These are phyloP conservation scores for Phenacoccus solenopsis DNA, from an alignment of 1,140 invertebrate species.

Conservation along the genomic window DNA sequence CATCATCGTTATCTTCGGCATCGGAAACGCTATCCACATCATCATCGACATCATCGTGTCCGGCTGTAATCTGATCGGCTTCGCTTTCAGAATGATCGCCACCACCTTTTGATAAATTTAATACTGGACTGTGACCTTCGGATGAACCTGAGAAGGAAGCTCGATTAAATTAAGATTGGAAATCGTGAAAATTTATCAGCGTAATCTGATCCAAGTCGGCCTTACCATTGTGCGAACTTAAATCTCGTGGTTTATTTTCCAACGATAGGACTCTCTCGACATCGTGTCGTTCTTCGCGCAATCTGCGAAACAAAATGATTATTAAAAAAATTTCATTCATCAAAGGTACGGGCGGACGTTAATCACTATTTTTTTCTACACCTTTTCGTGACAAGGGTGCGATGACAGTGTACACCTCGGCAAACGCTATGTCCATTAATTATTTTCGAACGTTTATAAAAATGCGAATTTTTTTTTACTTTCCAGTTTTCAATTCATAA, in stretches of 20 bases:
- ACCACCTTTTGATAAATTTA: constrained; percentile 78
- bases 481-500: too few species aligned
- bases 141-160: constrained; percentile 52
- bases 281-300: constrained; percentile 66
- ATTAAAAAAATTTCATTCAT: too few species aligned
- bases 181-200: too few species aligned
- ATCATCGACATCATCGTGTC: constrained; percentile 70
- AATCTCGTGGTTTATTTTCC: constrained; percentile 65
- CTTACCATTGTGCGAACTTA: constrained; percentile 75
- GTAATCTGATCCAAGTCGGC: too few species aligned
- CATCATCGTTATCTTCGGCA: constrained; percentile 67
- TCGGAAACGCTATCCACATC: constrained; percentile 62
- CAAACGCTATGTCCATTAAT: not conserved
- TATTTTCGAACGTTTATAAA: not conserved
- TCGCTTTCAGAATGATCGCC: constrained; percentile 44
- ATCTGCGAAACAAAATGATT: constrained; percentile 45
- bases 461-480: not conserved
- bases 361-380: not conserved
- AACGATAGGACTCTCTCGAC: constrained; percentile 58
- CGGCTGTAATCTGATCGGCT: constrained; percentile 52
- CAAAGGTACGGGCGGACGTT: too few species aligned
- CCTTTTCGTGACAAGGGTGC: not conserved
- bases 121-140: constrained; percentile 75
- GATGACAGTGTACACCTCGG: not conserved
- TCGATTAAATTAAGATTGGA: not conserved